Percentiles rank a stretch among this genome's conserved stretches.
These are phyloP conservation scores for Sphinx pinastri DNA, from an alignment of 2,888 invertebrate genomes.

Conservation along the genomic window DNA sequence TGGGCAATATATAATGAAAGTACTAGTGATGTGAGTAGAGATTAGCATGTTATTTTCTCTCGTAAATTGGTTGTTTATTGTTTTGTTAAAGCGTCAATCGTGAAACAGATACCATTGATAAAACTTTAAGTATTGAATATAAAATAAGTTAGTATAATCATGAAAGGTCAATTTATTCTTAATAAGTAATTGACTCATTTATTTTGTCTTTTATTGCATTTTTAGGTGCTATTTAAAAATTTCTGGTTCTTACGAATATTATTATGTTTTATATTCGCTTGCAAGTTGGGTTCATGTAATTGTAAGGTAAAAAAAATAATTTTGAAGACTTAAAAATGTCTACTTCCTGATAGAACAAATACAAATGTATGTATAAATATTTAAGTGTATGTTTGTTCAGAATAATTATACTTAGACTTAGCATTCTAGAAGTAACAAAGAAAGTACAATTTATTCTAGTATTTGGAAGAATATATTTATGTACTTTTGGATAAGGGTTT, in stretches of 20 bases:
- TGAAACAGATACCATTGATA: background rate
- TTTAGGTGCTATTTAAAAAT: background rate
- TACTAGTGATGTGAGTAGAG: background rate
- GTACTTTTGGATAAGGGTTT: background rate
- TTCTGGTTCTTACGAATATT: background rate
- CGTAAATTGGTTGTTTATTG: background rate
- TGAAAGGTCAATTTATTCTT: background rate
- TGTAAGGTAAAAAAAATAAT: too few species aligned
- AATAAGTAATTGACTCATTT: background rate
- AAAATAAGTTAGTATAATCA: conserved; percentile 3
- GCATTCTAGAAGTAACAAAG: background rate
- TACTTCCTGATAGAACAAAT: too few species aligned
- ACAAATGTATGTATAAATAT: too few species aligned
- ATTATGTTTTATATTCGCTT: too few species aligned
- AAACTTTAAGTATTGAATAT: background rate
- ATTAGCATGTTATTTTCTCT: background rate
- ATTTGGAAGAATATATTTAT: background rate
- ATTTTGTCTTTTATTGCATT: background rate
- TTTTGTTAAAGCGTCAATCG: background rate
- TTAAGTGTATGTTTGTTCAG: too few species aligned
- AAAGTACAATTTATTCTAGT: background rate
- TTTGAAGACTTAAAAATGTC: too few species aligned
- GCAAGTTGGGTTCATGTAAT: too few species aligned
- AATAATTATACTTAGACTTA: background rate
- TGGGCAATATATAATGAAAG: too few species aligned